Evolutionary conservation across 2,113 vertebrate species (phyloP).

Genomic region (Oreochromis spilurus): DNA sequence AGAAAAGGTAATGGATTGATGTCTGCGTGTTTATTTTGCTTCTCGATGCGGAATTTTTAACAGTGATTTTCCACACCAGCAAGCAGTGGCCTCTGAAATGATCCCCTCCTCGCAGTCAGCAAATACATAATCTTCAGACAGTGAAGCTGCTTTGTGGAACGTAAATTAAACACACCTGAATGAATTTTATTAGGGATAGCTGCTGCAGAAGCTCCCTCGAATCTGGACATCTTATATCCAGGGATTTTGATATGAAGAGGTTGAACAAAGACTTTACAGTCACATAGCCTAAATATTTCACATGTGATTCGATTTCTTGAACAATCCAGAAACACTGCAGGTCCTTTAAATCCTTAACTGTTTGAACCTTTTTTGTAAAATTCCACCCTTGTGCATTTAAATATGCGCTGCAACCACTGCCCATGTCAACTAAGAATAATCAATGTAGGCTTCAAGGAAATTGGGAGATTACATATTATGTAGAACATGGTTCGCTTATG

Average conservation of each 20-base stretch:
- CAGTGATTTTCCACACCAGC: constrained; percentile 51
- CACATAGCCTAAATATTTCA: neutral
- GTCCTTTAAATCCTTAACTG: neutral
- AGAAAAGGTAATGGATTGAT: constrained; percentile 40
- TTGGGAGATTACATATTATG: fast-evolving
- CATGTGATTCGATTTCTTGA: neutral
- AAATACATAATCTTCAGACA: constrained; percentile 36
- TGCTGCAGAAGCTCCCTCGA: neutral
- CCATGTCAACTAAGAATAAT: neutral
- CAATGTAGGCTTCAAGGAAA: neutral
- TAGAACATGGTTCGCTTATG: neutral
- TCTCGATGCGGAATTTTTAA: constrained; percentile 13
- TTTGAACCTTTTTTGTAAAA: neutral
- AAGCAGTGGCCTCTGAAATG: constrained; percentile 29
- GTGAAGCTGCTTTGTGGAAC: constrained; percentile 12
- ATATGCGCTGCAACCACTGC: neutral
- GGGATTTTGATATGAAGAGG: neutral
- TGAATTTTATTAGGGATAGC: neutral
- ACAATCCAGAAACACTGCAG: no score
- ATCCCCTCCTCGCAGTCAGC: constrained; percentile 11
- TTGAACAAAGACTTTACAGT: neutral
- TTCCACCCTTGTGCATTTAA: neutral
- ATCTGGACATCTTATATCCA: neutral
- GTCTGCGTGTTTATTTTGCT: constrained; percentile 46
- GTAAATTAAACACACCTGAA: constrained; percentile 42